Conservation (phyloP, 2,113 vertebrate species). For the Perccottus glenii region DNA sequence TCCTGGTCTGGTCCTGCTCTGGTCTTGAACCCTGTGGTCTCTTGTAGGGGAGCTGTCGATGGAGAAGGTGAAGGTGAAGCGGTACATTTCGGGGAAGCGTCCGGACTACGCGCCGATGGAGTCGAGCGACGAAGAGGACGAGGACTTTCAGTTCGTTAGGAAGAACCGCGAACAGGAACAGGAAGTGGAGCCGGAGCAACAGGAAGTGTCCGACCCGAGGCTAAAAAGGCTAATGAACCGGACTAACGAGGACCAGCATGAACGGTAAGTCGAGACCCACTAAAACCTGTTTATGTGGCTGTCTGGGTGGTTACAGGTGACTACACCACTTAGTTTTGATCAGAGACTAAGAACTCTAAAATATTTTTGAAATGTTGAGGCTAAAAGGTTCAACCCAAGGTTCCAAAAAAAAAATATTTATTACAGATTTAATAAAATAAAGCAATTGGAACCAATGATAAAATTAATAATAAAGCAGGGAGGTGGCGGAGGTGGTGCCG, state of each 20-base stretch:
- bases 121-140: slow-evolving; percentile 95
- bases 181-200: slow-evolving; percentile 89
- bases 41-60: slow-evolving; percentile 93
- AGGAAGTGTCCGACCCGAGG: slow-evolving; percentile 91
- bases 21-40: background rate
- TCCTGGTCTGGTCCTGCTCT: no score
- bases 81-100: slow-evolving; percentile 95
- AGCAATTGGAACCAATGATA: no score
- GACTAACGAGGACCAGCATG: slow-evolving; percentile 92
- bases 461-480: no score
- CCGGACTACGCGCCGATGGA: slow-evolving; percentile 98
- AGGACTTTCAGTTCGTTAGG: slow-evolving; percentile 96
- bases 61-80: slow-evolving; percentile 99
- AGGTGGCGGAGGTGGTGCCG: no score
- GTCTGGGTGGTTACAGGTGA: no score
- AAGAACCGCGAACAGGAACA: slow-evolving; percentile 92
- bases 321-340: no score
- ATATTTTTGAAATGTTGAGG: no score
- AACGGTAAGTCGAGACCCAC: slow-evolving; percentile 78
- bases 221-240: slow-evolving; percentile 93
- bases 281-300: no score
- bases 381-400: no score
- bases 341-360: no score
- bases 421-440: no score
- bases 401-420: no score